Base-by-base conservation (phyloP, 2,888 invertebrate species). In the Cantharis lateralis region DNA sequence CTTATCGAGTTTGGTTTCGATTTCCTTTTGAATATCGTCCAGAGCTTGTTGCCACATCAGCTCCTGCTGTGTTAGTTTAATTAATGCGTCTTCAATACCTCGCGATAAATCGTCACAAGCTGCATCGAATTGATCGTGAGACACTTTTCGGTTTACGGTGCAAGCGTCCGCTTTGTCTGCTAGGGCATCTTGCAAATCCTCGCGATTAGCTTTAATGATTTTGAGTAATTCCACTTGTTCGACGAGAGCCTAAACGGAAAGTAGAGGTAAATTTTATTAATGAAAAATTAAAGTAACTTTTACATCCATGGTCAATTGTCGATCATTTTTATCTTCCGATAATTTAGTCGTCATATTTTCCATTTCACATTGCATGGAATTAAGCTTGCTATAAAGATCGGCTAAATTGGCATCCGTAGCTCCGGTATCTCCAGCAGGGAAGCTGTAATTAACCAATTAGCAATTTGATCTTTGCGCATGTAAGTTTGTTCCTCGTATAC, bases 101-200 rank as follows among this genome's bases (percentile, higher is more conserved):
- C 89, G 91, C 0, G 93, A 90, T 0, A 94, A 88, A 79, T 93
- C 93, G 74, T 93, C 92, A 80, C 92, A 93, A 10, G 92, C 92
- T 70, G 91, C 90, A 81, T 94, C 93, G 85, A 95, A 93, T 84
- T 93, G 92, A 78, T 93, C 93, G 78, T 92, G 90, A 0, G 94
- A 94, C 9, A 95, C 94, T 84, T 95, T 95, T 63, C 92, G 90
- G 74, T 94, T 92, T 75, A 95, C 88, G 84, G 91, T 89, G 1
- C 91, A 91, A 70, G 92, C 89, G 84, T 95, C 94, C 0, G 94
- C 95, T 86, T 95, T 95, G 74, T 94, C 93, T 0, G 94, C 93
- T 81, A 95, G 88, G 2, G 93, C 91, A 78, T 93, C 93, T 75
- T 92, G 92, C 81, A 95, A 89, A 81, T 94, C 93, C 81, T 92